Percentiles rank a stretch among this genome's conserved stretches.
phyloP scores from a whole-genome alignment of 2,797 vertebrate species.

The Huso huso region DNA sequence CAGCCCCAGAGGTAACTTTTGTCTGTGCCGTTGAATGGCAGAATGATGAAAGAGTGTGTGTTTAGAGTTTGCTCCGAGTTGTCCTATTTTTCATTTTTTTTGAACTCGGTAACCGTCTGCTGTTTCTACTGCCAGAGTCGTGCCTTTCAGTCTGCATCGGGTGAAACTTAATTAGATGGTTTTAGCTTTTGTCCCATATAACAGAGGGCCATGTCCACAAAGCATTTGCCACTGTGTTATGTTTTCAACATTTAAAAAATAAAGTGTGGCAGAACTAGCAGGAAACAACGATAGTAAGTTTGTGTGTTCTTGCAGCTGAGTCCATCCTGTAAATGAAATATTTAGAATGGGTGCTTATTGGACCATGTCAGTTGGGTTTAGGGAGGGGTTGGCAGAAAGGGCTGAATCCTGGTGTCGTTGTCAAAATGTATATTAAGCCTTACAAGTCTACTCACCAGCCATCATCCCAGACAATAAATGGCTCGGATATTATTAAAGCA shows the following conservation, averaged over 20 bases:
- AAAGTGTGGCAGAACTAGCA: not conserved
- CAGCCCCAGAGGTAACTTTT: not conserved
- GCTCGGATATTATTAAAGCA: slow-evolving; percentile 41
- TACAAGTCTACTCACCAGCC: slow-evolving; percentile 37
- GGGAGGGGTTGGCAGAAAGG: too few relatives aligned
- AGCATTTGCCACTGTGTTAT: too few relatives aligned
- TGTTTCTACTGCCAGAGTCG: slow-evolving; percentile 57
- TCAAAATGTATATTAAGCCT: slow-evolving; percentile 26
- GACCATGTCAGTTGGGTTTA: too few relatives aligned
- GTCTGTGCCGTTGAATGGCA: not conserved
- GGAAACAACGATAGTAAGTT: too few relatives aligned
- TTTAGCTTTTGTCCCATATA: too few relatives aligned
- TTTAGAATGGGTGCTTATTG: too few relatives aligned
- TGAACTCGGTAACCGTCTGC: slow-evolving; percentile 96
- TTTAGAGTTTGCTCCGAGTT: not conserved
- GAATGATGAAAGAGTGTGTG: not conserved
- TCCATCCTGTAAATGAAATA: too few relatives aligned
- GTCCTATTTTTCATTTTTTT: slow-evolving; percentile 58
- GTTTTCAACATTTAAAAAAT: too few relatives aligned
- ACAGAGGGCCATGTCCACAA: too few relatives aligned
- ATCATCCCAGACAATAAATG: slow-evolving; percentile 33
- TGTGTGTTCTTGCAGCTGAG: too few relatives aligned
- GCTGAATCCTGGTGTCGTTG: too few relatives aligned
- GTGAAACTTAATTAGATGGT: not conserved
- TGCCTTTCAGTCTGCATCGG: not conserved